Percentiles rank a stretch among this genome's conserved stretches.
These are phyloP conservation scores for Eubucco bourcierii DNA, from an alignment of 2,113 vertebrate genomes.

Conservation along the genomic window DNA sequence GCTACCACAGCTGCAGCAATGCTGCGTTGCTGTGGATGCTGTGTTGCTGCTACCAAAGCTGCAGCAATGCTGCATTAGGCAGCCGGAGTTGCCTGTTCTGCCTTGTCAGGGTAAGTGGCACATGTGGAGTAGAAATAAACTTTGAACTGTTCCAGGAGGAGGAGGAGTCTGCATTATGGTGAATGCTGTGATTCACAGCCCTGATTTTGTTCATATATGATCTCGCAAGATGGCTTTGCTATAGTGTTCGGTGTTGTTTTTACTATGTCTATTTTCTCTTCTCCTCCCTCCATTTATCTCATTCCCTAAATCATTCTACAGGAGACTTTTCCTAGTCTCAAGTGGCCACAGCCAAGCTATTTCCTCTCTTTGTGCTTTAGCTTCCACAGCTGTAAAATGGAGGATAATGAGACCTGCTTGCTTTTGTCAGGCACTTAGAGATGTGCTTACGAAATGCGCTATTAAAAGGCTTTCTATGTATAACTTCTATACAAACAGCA, in stretches of 20 bases:
- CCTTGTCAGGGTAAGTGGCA: background rate
- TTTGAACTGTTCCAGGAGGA: background rate
- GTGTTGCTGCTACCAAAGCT: background rate
- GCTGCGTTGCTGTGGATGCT: too few relatives aligned
- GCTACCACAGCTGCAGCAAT: too few relatives aligned
- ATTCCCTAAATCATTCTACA: slow-evolving; percentile 2
- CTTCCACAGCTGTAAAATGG: slow-evolving; percentile 49
- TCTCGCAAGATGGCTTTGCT: background rate
- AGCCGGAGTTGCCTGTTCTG: background rate
- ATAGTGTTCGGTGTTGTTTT: background rate
- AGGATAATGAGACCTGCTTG: slow-evolving; percentile 49
- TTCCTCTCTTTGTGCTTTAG: slow-evolving; percentile 59
- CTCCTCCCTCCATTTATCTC: background rate
- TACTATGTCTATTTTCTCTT: background rate
- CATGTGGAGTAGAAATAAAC: background rate
- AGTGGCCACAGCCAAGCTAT: slow-evolving; percentile 35
- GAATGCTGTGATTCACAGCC: background rate
- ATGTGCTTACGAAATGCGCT: slow-evolving; percentile 32
- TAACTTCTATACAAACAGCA: slow-evolving; percentile 50
- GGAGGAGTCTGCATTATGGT: background rate
- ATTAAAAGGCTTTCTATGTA: slow-evolving; percentile 62
- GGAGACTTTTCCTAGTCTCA: slow-evolving; percentile 20
- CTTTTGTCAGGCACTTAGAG: slow-evolving; percentile 49
- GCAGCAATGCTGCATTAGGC: background rate
- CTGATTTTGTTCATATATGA: accelerated